Conservation (phyloP, 2,113 vertebrate species). For the Caracal caracal region DNA sequence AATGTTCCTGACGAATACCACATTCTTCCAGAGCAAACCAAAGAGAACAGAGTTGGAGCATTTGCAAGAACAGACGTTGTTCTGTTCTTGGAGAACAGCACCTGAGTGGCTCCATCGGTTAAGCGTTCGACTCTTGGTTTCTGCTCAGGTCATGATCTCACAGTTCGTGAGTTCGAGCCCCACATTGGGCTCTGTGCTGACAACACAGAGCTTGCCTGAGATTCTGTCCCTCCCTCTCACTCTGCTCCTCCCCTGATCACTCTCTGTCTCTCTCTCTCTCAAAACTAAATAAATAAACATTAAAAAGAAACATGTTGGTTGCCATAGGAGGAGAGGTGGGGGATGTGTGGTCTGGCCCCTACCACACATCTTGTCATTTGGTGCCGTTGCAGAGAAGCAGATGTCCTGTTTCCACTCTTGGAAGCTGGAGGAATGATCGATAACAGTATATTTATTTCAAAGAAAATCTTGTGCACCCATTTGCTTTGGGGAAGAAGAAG, state of each 20-base stretch:
- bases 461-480: neutral
- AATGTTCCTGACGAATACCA: accelerated
- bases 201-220: no score
- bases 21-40: neutral
- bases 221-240: no score
- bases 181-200: no score
- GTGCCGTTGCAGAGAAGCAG: neutral
- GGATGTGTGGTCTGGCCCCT: accelerated
- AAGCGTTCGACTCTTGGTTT: no score
- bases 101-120: no score
- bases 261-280: no score
- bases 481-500: neutral
- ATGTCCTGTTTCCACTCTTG: neutral
- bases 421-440: neutral
- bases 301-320: no score
- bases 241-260: no score
- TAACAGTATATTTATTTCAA: neutral
- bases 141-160: no score
- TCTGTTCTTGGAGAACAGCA: no score
- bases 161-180: no score
- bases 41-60: accelerated
- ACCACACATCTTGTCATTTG: neutral
- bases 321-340: accelerated
- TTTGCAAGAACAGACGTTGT: neutral
- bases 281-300: no score